Evolutionary conservation across 2,888 invertebrate genomes (phyloP), one percentile per base, ranked within the genome.

Genomic region (Pyrrhopygopsis socrates): DNA sequence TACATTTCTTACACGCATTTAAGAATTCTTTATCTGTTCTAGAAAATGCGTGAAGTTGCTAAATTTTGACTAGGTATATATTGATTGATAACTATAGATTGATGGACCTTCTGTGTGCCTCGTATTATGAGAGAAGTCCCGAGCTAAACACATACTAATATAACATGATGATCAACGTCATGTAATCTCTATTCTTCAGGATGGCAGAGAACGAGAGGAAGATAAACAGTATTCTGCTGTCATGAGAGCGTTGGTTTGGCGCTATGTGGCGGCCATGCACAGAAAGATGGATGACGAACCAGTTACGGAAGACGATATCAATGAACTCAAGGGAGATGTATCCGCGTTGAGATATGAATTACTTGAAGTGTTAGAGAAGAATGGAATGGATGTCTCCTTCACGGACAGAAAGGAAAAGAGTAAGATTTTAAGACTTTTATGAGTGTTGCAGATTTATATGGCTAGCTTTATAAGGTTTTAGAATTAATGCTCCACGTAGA

Each of bases 301-400:
- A 0, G 99, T 99, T 0, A 99, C 99, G 0, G 99, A 99, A 96
- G 99, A 99, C 93, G 97, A 99, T 93, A 98, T 99, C 86, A 99
- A 99, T 94, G 99, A 99, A 97, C 99, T 99, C 41, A 99, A 99
- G 96, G 99, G 99, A 93, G 99, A 99, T 94, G 99, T 99, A 63
- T 99, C 99, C 0, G 99, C 99, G 0, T 99, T 99, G 98, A 98
- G 99, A 91, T 99, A 99, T 95, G 99, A 99, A 96, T 98, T 99
- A 91, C 98, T 99, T 1, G 99, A 99, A 93, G 99, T 99, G 45
- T 98, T 99, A 71, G 99, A 99, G 89, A 99, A 98, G 95, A 99
- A 99, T 95, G 99, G 99, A 63, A 99, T 99, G 99, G 99, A 99
- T 95, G 99, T 99, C 0, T 99, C 99, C 0, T 98, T 98, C 63